Conservation (phyloP, 1,140 invertebrate species). For the Diachasmimorpha longicaudata region DNA sequence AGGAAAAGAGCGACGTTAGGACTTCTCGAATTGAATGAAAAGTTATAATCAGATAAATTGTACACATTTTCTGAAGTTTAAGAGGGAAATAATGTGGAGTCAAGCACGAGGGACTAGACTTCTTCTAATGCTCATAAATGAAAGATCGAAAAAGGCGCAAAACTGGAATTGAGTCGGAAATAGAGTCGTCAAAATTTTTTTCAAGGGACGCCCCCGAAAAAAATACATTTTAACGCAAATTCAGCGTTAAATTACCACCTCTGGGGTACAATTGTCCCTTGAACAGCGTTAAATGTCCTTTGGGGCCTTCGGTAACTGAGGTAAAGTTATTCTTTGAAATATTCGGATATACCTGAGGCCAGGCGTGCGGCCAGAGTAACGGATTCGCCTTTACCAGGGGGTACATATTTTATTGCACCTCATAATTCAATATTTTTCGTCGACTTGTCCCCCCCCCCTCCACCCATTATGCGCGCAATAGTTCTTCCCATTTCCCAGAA, state of each 20-base stretch:
- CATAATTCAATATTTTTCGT: constrained; percentile 18
- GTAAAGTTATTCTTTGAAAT: background rate
- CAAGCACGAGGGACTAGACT: too few species aligned
- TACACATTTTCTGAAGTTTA: too few species aligned
- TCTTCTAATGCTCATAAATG: background rate
- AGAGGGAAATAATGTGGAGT: too few species aligned
- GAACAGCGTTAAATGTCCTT: constrained; percentile 19
- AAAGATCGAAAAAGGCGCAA: background rate
- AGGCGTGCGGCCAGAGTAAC: constrained; percentile 8
- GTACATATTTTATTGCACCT: constrained; percentile 7
- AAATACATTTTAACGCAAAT: constrained; percentile 9
- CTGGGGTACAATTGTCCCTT: constrained; percentile 23
- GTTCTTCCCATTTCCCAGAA: background rate
- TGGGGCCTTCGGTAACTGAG: constrained; percentile 6
- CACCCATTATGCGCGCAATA: background rate
- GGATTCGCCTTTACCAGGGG: background rate
- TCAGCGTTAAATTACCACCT: constrained; percentile 27
- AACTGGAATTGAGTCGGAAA: background rate
- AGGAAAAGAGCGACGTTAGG: too few species aligned
- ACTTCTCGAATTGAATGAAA: too few species aligned
- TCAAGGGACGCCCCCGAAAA: background rate
- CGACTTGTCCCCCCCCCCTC: too few species aligned
- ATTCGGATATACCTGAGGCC: background rate
- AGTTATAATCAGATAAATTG: too few species aligned
- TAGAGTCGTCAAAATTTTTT: background rate